These are phyloP conservation scores for Mus caroli DNA, from an alignment of 2,797 vertebrate genomes.

Conservation along the genomic window DNA sequence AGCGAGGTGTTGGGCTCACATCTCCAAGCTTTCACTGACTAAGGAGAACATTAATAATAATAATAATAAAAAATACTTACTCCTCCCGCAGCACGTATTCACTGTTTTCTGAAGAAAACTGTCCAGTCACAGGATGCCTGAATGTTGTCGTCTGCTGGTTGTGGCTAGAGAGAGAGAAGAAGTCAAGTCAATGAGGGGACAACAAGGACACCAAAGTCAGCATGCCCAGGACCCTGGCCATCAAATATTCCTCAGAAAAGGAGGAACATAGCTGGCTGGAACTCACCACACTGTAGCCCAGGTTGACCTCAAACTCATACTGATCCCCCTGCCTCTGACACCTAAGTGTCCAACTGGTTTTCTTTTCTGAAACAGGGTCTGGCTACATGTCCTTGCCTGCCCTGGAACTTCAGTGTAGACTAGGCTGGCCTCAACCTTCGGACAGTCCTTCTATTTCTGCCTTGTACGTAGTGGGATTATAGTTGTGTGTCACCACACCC, in stretches of 20 bases:
- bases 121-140: conserved; percentile 97
- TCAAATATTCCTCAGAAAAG: neutral
- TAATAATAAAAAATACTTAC: conserved; percentile 91
- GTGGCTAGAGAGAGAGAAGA: conserved; percentile 91
- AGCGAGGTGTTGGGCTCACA: conserved; percentile 50
- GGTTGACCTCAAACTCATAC: neutral
- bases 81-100: conserved; percentile 97
- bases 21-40: conserved; percentile 39
- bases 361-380: neutral
- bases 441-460: neutral
- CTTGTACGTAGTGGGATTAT: neutral
- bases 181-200: neutral
- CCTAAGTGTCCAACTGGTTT: neutral
- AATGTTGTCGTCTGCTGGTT: conserved; percentile 96
- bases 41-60: neutral
- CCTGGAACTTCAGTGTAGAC: neutral
- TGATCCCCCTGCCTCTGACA: neutral
- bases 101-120: conserved; percentile 97
- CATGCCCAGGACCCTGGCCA: neutral
- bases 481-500: neutral
- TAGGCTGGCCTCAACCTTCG: neutral
- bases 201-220: neutral
- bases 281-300: neutral
- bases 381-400: neutral
- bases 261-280: neutral